phyloP scores from a whole-genome alignment of 2,888 invertebrate species.

The Trichogramma evanescens region DNA sequence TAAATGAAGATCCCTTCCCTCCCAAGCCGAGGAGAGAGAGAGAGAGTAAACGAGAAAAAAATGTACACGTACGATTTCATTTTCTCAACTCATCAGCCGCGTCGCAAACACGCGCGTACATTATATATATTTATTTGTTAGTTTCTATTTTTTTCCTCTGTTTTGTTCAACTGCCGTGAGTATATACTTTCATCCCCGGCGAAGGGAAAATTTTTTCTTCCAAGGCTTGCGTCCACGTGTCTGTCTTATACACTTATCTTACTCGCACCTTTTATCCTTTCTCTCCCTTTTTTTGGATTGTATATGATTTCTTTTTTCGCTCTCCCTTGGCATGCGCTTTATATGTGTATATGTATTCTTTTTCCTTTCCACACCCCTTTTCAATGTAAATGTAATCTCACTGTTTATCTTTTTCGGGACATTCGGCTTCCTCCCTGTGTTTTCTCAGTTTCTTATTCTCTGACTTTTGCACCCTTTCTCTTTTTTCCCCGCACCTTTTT shows the following conservation, averaged over 20 bases:
- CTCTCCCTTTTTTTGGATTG: slow-evolving; percentile 1
- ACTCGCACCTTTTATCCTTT: background rate
- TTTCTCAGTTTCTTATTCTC: slow-evolving; percentile 4
- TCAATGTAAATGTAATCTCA: slow-evolving; percentile 20
- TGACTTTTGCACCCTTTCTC: background rate
- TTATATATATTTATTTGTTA: too few species aligned
- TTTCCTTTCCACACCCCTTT: slow-evolving; percentile 1
- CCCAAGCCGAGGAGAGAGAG: too few species aligned
- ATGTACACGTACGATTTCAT: too few species aligned
- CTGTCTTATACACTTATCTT: slow-evolving; percentile 4
- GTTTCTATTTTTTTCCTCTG: background rate
- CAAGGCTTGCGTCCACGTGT: background rate
- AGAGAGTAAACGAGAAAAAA: too few species aligned
- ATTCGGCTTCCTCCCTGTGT: slow-evolving; percentile 13
- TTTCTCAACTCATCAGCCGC: too few species aligned
- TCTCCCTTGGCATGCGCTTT: background rate
- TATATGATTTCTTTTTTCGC: background rate
- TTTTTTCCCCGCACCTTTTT: slow-evolving; percentile 3
- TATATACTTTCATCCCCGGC: too few species aligned
- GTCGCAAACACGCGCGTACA: too few species aligned
- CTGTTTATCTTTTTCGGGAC: slow-evolving; percentile 20
- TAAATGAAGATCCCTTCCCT: too few species aligned
- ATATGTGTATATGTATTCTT: background rate
- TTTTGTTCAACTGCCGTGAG: background rate
- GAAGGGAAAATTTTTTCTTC: background rate